phyloP scores from a whole-genome alignment of 2,888 invertebrate genomes.

The Mythimna pallens region DNA sequence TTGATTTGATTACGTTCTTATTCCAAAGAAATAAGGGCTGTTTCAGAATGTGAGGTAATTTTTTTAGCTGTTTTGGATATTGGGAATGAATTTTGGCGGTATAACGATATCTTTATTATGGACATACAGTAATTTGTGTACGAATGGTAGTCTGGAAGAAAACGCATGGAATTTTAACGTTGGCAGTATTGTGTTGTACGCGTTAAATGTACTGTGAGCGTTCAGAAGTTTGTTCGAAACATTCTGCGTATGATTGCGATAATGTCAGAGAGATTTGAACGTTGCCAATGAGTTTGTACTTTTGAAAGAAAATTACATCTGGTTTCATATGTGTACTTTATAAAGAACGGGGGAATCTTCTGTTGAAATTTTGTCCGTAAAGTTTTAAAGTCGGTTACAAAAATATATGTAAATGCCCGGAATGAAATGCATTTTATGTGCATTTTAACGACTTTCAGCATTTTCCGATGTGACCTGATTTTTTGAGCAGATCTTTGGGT shows the following conservation, averaged over 20 bases:
- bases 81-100: slow-evolving; percentile 55
- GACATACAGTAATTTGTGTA: slow-evolving; percentile 73
- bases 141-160: slow-evolving; percentile 67
- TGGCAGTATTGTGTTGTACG: slow-evolving; percentile 54
- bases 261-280: slow-evolving; percentile 40
- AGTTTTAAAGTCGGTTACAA: slow-evolving; percentile 22
- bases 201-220: slow-evolving; percentile 59
- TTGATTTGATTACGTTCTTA: slow-evolving; percentile 34
- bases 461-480: slow-evolving; percentile 48
- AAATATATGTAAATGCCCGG: slow-evolving; percentile 46
- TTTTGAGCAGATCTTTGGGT: slow-evolving; percentile 33
- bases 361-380: slow-evolving; percentile 35
- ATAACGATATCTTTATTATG: slow-evolving; percentile 57
- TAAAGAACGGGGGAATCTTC: not conserved
- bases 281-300: slow-evolving; percentile 38
- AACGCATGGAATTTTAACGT: slow-evolving; percentile 73
- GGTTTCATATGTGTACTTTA: not conserved
- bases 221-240: slow-evolving; percentile 32
- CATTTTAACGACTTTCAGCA: slow-evolving; percentile 49
- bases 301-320: not conserved
- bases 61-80: slow-evolving; percentile 28
- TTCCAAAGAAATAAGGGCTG: not conserved
- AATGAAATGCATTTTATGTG: slow-evolving; percentile 57
- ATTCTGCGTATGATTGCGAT: slow-evolving; percentile 33
- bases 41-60: slow-evolving; percentile 35